Evolutionary conservation across 2,888 invertebrate species (phyloP).

Genomic region (Cephus pulcher): DNA sequence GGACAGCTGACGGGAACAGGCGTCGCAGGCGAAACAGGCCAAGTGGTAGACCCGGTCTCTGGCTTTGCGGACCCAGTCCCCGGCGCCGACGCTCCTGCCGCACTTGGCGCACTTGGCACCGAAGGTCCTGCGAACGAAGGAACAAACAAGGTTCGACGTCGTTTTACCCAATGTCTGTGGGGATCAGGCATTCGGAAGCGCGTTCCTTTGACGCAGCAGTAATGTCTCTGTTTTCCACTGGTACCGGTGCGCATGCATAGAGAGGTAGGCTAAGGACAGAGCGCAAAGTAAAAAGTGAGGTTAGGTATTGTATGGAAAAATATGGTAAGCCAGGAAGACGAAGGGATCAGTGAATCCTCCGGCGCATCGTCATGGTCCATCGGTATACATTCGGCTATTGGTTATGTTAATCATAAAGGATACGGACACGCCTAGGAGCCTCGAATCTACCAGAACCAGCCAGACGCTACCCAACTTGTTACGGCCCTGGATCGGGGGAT

Average conservation of each 20-base stretch:
- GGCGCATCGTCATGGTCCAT: conserved; percentile 40
- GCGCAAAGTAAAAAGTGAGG: neutral
- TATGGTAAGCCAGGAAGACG: conserved; percentile 43
- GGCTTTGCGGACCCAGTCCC: conserved; percentile 98
- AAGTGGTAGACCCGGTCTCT: conserved; percentile 95
- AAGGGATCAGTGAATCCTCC: conserved; percentile 39
- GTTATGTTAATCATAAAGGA: conserved; percentile 51
- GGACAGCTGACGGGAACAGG: conserved; percentile 91
- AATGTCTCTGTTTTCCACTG: neutral
- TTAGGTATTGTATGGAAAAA: conserved; percentile 48
- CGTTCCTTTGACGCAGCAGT: neutral
- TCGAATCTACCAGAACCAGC: neutral
- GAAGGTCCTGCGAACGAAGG: conserved; percentile 82
- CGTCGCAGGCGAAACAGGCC: conserved; percentile 98
- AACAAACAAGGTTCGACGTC: conserved; percentile 9
- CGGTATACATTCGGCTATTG: conserved; percentile 42
- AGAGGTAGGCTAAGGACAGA: neutral
- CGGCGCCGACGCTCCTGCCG: conserved; percentile 90
- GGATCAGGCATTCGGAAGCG: neutral
- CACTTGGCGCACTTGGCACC: conserved; percentile 98
- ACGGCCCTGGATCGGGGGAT: neutral
- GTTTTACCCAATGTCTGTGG: neutral
- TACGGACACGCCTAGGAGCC: conserved; percentile 54
- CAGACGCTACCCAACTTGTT: neutral
- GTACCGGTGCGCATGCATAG: neutral